Evolutionary conservation across 2,113 vertebrate genomes (phyloP).

Genomic region (Notothenia coriiceps): DNA sequence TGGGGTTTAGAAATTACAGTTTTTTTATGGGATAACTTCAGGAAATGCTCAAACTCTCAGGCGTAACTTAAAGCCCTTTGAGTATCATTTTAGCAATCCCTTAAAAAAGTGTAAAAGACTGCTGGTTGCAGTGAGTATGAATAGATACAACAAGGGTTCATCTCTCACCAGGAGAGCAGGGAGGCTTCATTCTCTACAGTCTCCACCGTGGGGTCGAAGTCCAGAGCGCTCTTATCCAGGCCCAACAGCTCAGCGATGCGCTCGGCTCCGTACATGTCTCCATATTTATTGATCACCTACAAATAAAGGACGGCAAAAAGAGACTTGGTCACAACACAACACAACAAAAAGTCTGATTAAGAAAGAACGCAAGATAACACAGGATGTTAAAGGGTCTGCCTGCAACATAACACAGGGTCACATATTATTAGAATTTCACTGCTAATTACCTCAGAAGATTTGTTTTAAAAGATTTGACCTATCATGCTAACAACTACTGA

Average conservation of each 20-base stretch:
- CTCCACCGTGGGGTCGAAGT: slow-evolving; percentile 96
- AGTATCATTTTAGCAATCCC: too few species aligned
- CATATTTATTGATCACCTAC: slow-evolving; percentile 98
- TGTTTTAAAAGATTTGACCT: neutral
- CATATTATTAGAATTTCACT: neutral
- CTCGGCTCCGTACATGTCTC: slow-evolving; percentile 95
- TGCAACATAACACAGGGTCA: neutral
- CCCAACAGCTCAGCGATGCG: slow-evolving; percentile 97
- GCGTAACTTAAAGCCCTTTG: too few species aligned
- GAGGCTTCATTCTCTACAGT: slow-evolving; percentile 91
- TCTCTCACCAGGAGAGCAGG: slow-evolving; percentile 92
- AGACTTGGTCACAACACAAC: neutral
- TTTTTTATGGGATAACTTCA: too few species aligned
- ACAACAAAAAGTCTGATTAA: neutral
- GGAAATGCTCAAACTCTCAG: too few species aligned
- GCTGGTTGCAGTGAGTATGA: too few species aligned
- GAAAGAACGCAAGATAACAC: neutral
- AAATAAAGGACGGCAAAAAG: slow-evolving; percentile 11
- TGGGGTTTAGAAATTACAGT: too few species aligned
- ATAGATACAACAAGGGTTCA: too few species aligned
- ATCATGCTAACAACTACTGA: neutral
- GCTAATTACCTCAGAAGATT: neutral
- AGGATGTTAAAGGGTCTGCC: neutral
- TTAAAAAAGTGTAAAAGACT: too few species aligned
- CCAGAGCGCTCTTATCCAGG: slow-evolving; percentile 95